Base-by-base conservation (phyloP, 2,888 invertebrate genomes). In the Atethmia centrago region DNA sequence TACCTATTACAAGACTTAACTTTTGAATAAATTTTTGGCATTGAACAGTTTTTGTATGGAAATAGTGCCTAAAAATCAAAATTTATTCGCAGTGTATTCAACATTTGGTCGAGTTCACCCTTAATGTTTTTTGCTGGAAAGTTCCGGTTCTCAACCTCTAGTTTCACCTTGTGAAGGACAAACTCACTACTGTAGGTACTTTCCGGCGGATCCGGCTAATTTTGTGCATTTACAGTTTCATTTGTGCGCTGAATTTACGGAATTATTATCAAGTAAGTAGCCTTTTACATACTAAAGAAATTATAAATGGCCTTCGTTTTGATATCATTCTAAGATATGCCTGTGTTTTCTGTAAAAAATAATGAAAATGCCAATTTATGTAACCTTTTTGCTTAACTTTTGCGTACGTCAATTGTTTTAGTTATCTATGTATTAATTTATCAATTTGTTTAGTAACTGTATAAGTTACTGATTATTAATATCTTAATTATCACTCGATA, bases 101-200 rank as follows among this genome's bases (percentile, higher is more conserved):
- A 31, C 14, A n/a, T n/a, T 40, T 40, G 16, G 4, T n/a, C 14
- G 8, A 59, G n/a, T 36, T 61, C 40, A 25, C 40, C 10, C 9
- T n/a, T 40, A 8, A 1, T 12, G 21, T 42, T 14, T 31, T 63
- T 49, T 47, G 31, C 19, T 3, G 76, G 42, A 31, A 31, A 16
- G 3, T 21, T 55, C 0, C 83, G 79, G 74, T 74, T 66, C 67
- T 51, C 5, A 3, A 40, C 40, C 93, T 76, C 93, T 94, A 93
- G 79, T 91, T 91, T 96, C 96, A 94, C 96, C 96, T 96, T 96
- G 93, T 88, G 90, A 94, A 96, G 96, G 96, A 95, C 94, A 94
- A 90, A 92, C 74, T 64, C 79, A 83, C 73, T 9, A 36, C 51
- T 61, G 12, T 56, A 64, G 25, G 59, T 71, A 71, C 73, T 61